Conservation (phyloP, 2,888 invertebrate genomes). For the Aphelenchoides bicaudatus region DNA sequence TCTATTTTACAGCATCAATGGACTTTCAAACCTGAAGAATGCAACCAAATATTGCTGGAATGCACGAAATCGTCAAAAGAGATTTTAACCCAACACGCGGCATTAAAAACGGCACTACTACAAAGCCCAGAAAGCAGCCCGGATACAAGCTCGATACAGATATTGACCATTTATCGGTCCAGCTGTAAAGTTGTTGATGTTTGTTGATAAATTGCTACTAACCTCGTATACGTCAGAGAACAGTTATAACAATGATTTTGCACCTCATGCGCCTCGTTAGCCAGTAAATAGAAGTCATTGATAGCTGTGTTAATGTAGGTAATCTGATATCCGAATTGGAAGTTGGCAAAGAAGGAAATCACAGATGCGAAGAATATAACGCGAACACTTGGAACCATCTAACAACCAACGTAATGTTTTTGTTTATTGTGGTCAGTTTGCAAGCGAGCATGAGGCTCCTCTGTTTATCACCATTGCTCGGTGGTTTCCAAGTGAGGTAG, state of each 20-base stretch:
- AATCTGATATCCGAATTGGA: slow-evolving; percentile 60
- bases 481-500: background rate
- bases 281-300: slow-evolving; percentile 44
- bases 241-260: no score
- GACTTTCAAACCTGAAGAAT: slow-evolving; percentile 41
- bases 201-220: no score
- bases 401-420: background rate
- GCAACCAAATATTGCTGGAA: slow-evolving; percentile 48
- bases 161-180: slow-evolving; percentile 49
- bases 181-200: no score
- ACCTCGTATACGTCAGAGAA: no score
- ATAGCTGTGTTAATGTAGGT: slow-evolving; percentile 59
- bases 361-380: slow-evolving; percentile 46
- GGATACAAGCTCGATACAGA: slow-evolving; percentile 55
- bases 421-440: no score
- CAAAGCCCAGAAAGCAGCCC: slow-evolving; percentile 53
- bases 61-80: slow-evolving; percentile 41
- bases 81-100: slow-evolving; percentile 45
- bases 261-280: slow-evolving; percentile 21
- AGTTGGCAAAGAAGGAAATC: slow-evolving; percentile 56
- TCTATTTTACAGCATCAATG: slow-evolving; percentile 22
- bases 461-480: no score
- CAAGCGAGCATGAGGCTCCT: no score
- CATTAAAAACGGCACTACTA: slow-evolving; percentile 49
- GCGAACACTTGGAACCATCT: slow-evolving; percentile 35